Evolutionary conservation across 2,113 vertebrate genomes (phyloP), one percentile per base, ranked within the genome.

Genomic region (Zingel zingel): DNA sequence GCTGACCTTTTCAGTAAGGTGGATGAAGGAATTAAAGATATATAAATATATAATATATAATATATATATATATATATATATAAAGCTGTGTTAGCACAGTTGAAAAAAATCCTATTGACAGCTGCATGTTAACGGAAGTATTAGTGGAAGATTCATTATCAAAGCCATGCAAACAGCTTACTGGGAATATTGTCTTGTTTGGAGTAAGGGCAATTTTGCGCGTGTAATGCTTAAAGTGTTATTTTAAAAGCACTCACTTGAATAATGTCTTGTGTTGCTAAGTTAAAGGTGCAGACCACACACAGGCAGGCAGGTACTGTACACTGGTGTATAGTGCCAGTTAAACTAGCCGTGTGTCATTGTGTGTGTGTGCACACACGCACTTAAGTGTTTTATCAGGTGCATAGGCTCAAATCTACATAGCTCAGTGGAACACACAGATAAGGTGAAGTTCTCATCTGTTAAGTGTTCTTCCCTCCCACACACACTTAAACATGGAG

Each of bases 381-480:
- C n/a, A 33, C 63, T 71, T 64, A 81, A 87, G 77, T 82, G 77
- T 93, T 88, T 89, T 91, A 87, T 92, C 86, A 91, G 90, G 87
- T 90, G 88, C 84, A 65, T 47, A 58, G 88, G 57, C 62, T 83
- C 70, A 79, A 84, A 82, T 87, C 81, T 74, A 16, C 85, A 71
- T 63, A 59, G 79, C 75, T 84, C 67, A 45, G 53, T 43, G 18
- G 74, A 50, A 82, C 72, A 47, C 72, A 63, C 54, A 72, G 73
- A 75, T 85, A 74, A 76, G 67, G 61, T 57, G 84, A 79, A 70
- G 79, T 77, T 75, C 74, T 86, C 63, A 48, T 82, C 66, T 90
- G 75, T 89, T 88, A 86, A 89, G 75, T 70, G 79, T 62, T 79
- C 80, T 66, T 53, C 57, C 67, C 71, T 39, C 56, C 27, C 56